Evolutionary conservation across 1,140 invertebrate genomes (phyloP).

Genomic region (Drosophila seguyi): DNA sequence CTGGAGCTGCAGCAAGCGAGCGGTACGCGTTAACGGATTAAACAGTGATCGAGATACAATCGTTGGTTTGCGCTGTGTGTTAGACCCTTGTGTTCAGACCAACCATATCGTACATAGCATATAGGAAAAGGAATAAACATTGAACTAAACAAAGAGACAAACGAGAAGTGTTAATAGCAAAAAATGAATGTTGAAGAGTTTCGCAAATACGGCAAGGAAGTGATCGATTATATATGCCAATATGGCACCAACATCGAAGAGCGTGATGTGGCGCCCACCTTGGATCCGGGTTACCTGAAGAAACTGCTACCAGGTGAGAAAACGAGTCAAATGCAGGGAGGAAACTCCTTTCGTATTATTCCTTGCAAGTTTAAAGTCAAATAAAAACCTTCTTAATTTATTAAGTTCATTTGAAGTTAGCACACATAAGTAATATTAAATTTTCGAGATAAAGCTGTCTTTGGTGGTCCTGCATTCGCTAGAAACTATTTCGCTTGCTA

Average conservation of each 20-base stretch:
- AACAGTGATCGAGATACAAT: conserved; percentile 33
- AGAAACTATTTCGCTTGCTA: not conserved
- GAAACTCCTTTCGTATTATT: not conserved
- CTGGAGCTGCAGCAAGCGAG: conserved; percentile 52
- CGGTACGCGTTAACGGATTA: conserved; percentile 48
- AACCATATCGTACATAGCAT: not conserved
- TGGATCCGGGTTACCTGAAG: conserved; percentile 94
- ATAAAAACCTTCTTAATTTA: not conserved
- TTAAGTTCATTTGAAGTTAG: not conserved
- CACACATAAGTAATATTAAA: not conserved
- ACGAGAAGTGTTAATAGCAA: conserved; percentile 31
- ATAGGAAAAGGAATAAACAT: conserved; percentile 5
- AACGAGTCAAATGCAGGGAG: not conserved
- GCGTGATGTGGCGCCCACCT: conserved; percentile 92
- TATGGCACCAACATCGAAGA: conserved; percentile 92
- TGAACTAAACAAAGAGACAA: conserved; percentile 25
- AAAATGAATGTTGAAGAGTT: conserved; percentile 94
- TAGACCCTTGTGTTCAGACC: conserved; percentile 15
- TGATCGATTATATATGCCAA: conserved; percentile 97
- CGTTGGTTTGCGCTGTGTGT: conserved; percentile 18
- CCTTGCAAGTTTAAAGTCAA: not conserved
- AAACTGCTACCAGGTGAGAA: conserved; percentile 87
- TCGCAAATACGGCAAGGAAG: conserved; percentile 92
- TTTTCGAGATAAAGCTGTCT: not conserved
- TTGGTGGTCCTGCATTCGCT: not conserved